Evolutionary conservation across 2,797 vertebrate species (phyloP), one percentile per base, ranked within the genome.

Genomic region (Prionace glauca): DNA sequence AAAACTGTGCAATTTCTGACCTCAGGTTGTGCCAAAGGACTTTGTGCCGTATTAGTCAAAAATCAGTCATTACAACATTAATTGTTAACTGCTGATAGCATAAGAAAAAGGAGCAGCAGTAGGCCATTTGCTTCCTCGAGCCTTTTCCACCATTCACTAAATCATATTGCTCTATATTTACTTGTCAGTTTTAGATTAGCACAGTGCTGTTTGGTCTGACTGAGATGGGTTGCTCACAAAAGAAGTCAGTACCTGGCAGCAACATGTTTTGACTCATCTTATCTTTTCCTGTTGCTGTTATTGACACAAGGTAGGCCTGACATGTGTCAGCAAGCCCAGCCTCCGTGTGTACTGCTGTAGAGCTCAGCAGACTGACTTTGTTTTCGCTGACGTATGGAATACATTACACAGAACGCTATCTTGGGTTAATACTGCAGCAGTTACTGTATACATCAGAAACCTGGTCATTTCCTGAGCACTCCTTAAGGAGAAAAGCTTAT

Each of bases 251-350:
- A 22, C 71, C 22, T 4, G 22, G 72, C 92, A 29, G 92, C n/a
- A 29, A 56, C 71, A 77, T 29, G 24, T 26, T 95, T 18, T 95
- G 71, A 95, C 71, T 77, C 93, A 95, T 72, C 50, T 95, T 50
- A 16, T n/a, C 14, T 50, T 56, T 95, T 60, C 71, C 93, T 95
- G 71, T 77, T 95, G 5, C n/a, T 29, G 14, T 26, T 72, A n/a
- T 91, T 91, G 26, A 91, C 45, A n/a, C 3, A 95, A 50, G 1
- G 11, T 71, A 77, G 45, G 56, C 45, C 71, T 56, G 71, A 50
- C 93, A 32, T 95, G 93, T 50, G 14, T 95, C 93, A 74, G 69
- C 93, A 95, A 95, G 93, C 12, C 71, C 71, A 95, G 26, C 93
- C 45, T 56, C 56, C 29, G 77, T n/a, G 26, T 72, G 14, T 45